Conservation (phyloP, 2,113 vertebrate genomes). For the Gadus chalcogrammus region DNA sequence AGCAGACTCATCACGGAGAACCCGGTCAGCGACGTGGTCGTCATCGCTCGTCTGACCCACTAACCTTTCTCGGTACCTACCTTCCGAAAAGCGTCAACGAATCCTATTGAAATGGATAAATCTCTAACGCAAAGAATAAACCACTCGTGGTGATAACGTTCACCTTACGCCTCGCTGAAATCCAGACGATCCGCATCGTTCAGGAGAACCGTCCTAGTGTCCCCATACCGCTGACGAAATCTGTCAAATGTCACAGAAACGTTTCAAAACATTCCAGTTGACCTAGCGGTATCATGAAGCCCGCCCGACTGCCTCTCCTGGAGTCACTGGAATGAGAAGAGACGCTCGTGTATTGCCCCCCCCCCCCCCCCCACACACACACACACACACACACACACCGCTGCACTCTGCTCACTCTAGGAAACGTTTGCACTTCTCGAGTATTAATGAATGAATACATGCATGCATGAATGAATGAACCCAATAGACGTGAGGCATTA, state of each 20-base stretch:
- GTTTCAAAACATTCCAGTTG: too few species aligned
- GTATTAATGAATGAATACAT: too few species aligned
- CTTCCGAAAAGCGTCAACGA: slow-evolving; percentile 14
- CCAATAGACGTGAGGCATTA: too few species aligned
- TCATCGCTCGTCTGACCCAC: slow-evolving; percentile 58
- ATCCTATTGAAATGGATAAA: slow-evolving; percentile 10
- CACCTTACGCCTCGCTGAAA: too few species aligned
- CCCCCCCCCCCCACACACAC: background rate
- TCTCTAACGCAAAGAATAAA: too few species aligned
- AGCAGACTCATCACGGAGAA: slow-evolving; percentile 92
- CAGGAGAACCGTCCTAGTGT: too few species aligned
- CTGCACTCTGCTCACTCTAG: background rate
- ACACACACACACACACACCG: background rate
- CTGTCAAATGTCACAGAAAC: too few species aligned
- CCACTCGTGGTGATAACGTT: too few species aligned
- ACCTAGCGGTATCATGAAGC: background rate
- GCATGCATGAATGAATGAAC: too few species aligned
- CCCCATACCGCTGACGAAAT: too few species aligned
- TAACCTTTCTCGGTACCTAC: background rate
- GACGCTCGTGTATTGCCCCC: slow-evolving; percentile 1
- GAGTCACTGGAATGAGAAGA: slow-evolving; percentile 54
- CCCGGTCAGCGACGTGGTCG: slow-evolving; percentile 83
- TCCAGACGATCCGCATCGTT: too few species aligned
- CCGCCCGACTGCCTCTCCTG: slow-evolving; percentile 53
- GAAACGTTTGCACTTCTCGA: too few species aligned